A percentile compares a stretch with the other conserved stretches of the same genome.
Evolutionary conservation across 1,140 invertebrate genomes (phyloP).

Genomic region (Holcopasites calliopsidis): DNA sequence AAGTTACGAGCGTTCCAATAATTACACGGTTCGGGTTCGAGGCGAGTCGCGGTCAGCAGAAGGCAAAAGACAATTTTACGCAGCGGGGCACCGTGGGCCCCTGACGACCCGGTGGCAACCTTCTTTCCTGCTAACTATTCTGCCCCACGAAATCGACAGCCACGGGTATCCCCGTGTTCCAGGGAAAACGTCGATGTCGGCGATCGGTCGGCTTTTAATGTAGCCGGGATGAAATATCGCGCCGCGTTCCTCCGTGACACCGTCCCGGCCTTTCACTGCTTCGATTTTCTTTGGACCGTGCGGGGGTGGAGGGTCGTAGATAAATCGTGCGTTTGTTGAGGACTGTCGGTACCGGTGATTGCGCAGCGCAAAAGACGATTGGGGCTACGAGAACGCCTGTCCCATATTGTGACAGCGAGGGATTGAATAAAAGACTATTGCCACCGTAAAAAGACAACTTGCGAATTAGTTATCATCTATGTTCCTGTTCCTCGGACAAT

Average conservation of each 20-base stretch:
- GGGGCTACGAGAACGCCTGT: too few species aligned
- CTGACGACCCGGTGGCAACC: slow-evolving; percentile 66
- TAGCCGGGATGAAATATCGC: slow-evolving; percentile 7
- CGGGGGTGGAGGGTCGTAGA: background rate
- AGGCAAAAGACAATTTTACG: slow-evolving; percentile 80
- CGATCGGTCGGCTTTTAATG: slow-evolving; percentile 62
- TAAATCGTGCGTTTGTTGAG: background rate
- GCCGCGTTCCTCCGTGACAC: background rate
- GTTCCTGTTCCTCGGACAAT: too few species aligned
- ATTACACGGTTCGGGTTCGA: slow-evolving; percentile 75
- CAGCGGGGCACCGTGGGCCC: slow-evolving; percentile 73
- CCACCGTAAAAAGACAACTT: too few species aligned
- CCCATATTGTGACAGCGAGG: too few species aligned
- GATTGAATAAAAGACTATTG: too few species aligned
- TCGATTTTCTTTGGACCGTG: background rate
- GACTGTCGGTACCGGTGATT: background rate
- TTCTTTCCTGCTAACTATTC: slow-evolving; percentile 72
- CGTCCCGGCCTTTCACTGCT: background rate
- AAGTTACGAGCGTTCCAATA: slow-evolving; percentile 78
- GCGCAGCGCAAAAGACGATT: too few species aligned
- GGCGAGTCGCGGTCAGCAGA: slow-evolving; percentile 71
- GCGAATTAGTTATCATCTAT: too few species aligned
- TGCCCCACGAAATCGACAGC: slow-evolving; percentile 72
- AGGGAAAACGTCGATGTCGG: slow-evolving; percentile 49
- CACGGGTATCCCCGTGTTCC: slow-evolving; percentile 45